phyloP scores from a whole-genome alignment of 2,888 invertebrate genomes.

The Orchestes rusci region DNA sequence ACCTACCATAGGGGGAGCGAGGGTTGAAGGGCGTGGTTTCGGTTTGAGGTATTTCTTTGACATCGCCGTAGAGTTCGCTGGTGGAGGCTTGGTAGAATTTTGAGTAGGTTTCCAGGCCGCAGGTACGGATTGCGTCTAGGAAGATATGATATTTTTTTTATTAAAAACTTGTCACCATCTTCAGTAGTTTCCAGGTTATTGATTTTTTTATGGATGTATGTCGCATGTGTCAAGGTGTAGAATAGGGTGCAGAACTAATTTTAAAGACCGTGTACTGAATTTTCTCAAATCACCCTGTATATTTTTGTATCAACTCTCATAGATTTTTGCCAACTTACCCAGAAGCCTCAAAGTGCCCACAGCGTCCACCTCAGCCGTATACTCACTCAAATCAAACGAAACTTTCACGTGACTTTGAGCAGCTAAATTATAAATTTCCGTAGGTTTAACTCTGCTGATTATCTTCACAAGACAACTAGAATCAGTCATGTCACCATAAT shows the following conservation, averaged over 20 bases:
- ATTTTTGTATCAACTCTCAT: too few relatives aligned
- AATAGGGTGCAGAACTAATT: too few relatives aligned
- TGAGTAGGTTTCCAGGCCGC: conserved; percentile 71
- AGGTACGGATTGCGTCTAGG: conserved; percentile 85
- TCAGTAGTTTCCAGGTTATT: too few relatives aligned
- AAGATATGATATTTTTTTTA: too few relatives aligned
- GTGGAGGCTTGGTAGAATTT: conserved; percentile 95
- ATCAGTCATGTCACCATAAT: conserved; percentile 99
- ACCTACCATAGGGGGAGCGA: conserved; percentile 85
- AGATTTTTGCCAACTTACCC: too few relatives aligned
- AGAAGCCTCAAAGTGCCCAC: conserved; percentile 81
- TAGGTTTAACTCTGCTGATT: conserved; percentile 68
- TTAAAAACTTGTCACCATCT: too few relatives aligned
- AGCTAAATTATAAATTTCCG: conserved; percentile 95
- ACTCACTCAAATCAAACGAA: conserved; percentile 97
- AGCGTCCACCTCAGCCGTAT: conserved; percentile 96
- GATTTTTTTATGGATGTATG: too few relatives aligned
- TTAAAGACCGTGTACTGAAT: too few relatives aligned
- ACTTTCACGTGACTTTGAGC: conserved; percentile 99
- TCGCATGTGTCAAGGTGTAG: too few relatives aligned
- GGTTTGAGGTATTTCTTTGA: conserved; percentile 84
- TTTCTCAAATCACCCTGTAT: too few relatives aligned
- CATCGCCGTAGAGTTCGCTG: conserved; percentile 91
- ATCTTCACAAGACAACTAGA: conserved; percentile 90
- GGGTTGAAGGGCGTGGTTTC: conserved; percentile 96